Evolutionary conservation across 2,888 invertebrate species (phyloP).

Genomic region (Parascotia fuliginaria): DNA sequence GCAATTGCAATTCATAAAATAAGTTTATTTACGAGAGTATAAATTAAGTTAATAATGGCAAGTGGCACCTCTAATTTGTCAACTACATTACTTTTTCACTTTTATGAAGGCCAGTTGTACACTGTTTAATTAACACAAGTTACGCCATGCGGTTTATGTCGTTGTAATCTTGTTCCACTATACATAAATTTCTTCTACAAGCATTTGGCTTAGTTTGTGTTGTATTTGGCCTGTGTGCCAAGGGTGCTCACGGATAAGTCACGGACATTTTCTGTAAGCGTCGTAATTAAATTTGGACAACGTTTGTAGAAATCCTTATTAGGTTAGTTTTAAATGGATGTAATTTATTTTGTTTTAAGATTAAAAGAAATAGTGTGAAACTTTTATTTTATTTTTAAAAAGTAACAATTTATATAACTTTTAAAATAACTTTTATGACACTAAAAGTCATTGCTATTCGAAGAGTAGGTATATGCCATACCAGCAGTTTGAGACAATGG

Average conservation of each 20-base stretch:
- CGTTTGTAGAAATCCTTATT: neutral
- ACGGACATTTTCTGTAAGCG: slow-evolving; percentile 1
- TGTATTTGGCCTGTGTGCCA: slow-evolving; percentile 25
- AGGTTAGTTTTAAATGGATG: slow-evolving; percentile 1
- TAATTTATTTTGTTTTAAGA: neutral
- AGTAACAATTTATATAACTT: too few relatives aligned
- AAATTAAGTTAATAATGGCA: neutral
- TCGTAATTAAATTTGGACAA: slow-evolving; percentile 11
- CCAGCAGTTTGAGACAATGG: too few relatives aligned
- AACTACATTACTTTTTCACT: neutral
- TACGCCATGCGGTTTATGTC: slow-evolving; percentile 9
- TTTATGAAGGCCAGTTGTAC: neutral
- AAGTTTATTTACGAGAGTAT: neutral
- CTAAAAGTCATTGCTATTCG: too few relatives aligned
- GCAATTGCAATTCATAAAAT: too few relatives aligned
- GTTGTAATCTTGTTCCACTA: slow-evolving; percentile 29
- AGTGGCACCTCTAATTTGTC: neutral
- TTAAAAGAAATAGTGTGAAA: neutral
- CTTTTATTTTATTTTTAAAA: too few relatives aligned
- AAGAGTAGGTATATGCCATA: too few relatives aligned
- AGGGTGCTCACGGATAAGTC: slow-evolving; percentile 9
- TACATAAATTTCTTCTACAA: slow-evolving; percentile 25
- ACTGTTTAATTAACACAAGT: slow-evolving; percentile 15
- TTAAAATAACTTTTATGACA: too few relatives aligned
- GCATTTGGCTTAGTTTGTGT: slow-evolving; percentile 20